Percentiles rank a stretch among this genome's conserved stretches.
phyloP scores from a whole-genome alignment of 2,113 vertebrate species.

The Ptychochromis oligacanthus region DNA sequence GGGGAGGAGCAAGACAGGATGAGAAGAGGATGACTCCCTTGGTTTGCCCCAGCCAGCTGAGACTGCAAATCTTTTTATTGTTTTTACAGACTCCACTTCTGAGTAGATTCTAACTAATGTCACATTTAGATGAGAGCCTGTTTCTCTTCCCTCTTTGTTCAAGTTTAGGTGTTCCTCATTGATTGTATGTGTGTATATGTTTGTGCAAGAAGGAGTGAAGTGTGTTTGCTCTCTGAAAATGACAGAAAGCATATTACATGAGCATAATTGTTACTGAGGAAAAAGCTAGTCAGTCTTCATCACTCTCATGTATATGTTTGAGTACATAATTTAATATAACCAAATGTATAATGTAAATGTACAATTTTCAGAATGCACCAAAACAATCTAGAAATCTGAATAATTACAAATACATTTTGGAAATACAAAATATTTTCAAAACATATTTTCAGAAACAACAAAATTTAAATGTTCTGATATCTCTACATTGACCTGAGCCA shows the following conservation, averaged over 20 bases:
- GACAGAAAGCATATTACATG: neutral
- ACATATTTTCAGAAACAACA: neutral
- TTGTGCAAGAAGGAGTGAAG: neutral
- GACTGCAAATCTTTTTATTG: slow-evolving; percentile 53
- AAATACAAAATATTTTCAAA: neutral
- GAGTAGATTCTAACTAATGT: slow-evolving; percentile 60
- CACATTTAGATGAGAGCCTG: slow-evolving; percentile 26
- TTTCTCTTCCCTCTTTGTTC: slow-evolving; percentile 20
- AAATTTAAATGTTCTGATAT: neutral
- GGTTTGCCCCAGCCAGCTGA: slow-evolving; percentile 72
- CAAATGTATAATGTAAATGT: neutral
- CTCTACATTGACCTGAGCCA: neutral
- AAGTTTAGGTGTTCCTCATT: slow-evolving; percentile 31
- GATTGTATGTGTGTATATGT: neutral
- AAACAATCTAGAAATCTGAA: neutral
- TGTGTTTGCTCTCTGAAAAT: neutral
- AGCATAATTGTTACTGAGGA: neutral
- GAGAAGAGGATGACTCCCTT: slow-evolving; percentile 76
- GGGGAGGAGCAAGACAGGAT: slow-evolving; percentile 86
- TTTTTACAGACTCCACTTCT: slow-evolving; percentile 54
- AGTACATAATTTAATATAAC: neutral
- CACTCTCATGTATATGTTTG: neutral
- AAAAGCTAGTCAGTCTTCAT: neutral
- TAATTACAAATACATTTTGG: neutral
- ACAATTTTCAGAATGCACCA: neutral